These are phyloP conservation scores for Spinibarbus caldwelli DNA, from an alignment of 2,797 vertebrate species.

Conservation along the genomic window DNA sequence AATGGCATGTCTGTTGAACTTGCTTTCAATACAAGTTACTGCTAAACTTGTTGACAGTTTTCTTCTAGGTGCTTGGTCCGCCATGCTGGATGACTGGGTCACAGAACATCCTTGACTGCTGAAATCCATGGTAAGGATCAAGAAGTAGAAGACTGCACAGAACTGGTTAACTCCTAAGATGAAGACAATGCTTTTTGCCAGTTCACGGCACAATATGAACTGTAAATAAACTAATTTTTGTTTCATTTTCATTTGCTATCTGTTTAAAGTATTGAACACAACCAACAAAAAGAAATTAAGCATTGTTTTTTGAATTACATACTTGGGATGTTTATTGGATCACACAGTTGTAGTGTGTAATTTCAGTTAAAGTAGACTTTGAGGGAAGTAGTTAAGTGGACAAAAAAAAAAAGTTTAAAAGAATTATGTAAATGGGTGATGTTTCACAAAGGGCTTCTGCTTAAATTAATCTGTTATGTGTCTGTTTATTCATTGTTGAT, in stretches of 20 bases:
- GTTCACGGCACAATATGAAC: slow-evolving; percentile 54
- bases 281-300: slow-evolving; percentile 1
- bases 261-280: neutral
- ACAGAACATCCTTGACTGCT: slow-evolving; percentile 92
- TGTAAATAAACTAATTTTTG: slow-evolving; percentile 34
- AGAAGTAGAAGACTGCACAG: slow-evolving; percentile 74
- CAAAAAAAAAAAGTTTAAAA: slow-evolving; percentile 60
- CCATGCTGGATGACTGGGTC: slow-evolving; percentile 93
- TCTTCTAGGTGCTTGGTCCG: slow-evolving; percentile 99
- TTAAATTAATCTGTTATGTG: neutral
- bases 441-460: slow-evolving; percentile 89
- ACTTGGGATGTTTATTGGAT: slow-evolving; percentile 51
- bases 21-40: slow-evolving; percentile 88
- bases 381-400: slow-evolving; percentile 20
- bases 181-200: slow-evolving; percentile 55
- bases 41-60: slow-evolving; percentile 99
- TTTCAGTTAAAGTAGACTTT: slow-evolving; percentile 18
- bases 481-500: neutral
- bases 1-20: slow-evolving; percentile 73
- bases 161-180: slow-evolving; percentile 56
- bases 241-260: slow-evolving; percentile 30
- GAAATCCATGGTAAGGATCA: slow-evolving; percentile 98
- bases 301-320: slow-evolving; percentile 21
- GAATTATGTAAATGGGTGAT: slow-evolving; percentile 78
- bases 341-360: slow-evolving; percentile 1